Conservation (phyloP, 2,888 invertebrate species). For the Conops quadrifasciatus region DNA sequence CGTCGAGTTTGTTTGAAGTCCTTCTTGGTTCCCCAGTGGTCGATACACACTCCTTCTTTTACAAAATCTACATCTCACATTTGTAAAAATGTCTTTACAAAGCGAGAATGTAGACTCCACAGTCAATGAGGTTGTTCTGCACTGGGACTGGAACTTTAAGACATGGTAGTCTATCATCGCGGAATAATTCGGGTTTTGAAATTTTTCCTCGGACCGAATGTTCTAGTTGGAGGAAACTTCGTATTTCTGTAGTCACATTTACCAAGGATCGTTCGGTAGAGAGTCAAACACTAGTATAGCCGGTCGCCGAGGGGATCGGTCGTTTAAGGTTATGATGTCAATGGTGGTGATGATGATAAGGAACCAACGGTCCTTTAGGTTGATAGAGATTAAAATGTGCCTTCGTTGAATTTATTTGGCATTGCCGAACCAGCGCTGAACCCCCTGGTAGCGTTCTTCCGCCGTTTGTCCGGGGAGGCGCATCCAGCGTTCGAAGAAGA, state of each 20-base stretch:
- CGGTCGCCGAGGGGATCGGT: neutral
- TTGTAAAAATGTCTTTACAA: neutral
- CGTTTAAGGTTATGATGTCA: neutral
- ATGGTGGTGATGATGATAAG: neutral
- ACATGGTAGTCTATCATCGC: neutral
- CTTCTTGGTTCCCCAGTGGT: neutral
- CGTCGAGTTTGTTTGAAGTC: neutral
- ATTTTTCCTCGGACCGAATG: neutral
- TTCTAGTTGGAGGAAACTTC: neutral
- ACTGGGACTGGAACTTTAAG: neutral
- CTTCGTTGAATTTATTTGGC: neutral
- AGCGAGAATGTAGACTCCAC: neutral
- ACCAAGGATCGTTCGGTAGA: neutral
- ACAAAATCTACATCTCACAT: neutral
- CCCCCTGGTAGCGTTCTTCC: neutral
- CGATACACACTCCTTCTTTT: neutral
- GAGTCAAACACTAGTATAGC: neutral
- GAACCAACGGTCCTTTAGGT: slow-evolving; percentile 3
- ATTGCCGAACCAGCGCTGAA: neutral
- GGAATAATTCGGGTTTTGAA: neutral
- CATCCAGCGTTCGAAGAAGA: neutral
- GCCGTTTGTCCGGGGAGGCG: neutral
- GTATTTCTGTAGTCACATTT: neutral
- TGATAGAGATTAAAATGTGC: neutral
- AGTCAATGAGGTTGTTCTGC: neutral